These are phyloP conservation scores for Leptodactylus fuscus DNA, from an alignment of 2,113 vertebrate species.

Conservation along the genomic window DNA sequence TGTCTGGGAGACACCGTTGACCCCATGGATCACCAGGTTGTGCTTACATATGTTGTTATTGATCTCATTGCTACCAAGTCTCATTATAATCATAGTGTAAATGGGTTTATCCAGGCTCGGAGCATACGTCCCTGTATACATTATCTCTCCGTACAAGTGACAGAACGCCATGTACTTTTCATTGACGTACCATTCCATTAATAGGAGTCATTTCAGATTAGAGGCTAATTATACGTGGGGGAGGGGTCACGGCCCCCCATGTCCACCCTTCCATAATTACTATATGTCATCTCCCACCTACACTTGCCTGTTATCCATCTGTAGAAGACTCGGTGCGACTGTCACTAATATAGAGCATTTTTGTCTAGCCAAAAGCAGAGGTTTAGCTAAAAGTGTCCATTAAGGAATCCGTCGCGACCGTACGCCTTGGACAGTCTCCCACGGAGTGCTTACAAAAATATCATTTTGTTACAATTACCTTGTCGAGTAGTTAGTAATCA, in stretches of 20 bases:
- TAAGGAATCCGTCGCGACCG: conserved; percentile 61
- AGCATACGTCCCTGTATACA: too few relatives aligned
- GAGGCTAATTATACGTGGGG: conserved; percentile 70
- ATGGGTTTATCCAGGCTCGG: too few relatives aligned
- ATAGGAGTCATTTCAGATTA: conserved; percentile 62
- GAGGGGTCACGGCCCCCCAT: not conserved
- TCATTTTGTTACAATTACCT: conserved; percentile 65
- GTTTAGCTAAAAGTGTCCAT: conserved; percentile 65
- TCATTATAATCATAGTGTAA: too few relatives aligned
- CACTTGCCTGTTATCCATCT: conserved; percentile 51
- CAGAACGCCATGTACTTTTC: conserved; percentile 33
- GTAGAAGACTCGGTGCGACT: conserved; percentile 61
- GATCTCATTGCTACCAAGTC: too few relatives aligned
- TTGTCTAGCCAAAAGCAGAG: conserved; percentile 59
- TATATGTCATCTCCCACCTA: conserved; percentile 66
- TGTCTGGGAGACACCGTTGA: too few relatives aligned
- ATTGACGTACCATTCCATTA: conserved; percentile 63
- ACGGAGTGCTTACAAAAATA: conserved; percentile 67
- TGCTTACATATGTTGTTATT: too few relatives aligned
- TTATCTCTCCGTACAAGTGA: too few relatives aligned
- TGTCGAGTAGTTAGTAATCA: conserved; percentile 61
- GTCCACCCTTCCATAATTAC: conserved; percentile 68
- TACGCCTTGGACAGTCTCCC: conserved; percentile 65
- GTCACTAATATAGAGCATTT: conserved; percentile 61
- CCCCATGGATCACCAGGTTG: too few relatives aligned